Conservation (phyloP, 64 coral and sea anemone species). For the Trachythela sp. region DNA sequence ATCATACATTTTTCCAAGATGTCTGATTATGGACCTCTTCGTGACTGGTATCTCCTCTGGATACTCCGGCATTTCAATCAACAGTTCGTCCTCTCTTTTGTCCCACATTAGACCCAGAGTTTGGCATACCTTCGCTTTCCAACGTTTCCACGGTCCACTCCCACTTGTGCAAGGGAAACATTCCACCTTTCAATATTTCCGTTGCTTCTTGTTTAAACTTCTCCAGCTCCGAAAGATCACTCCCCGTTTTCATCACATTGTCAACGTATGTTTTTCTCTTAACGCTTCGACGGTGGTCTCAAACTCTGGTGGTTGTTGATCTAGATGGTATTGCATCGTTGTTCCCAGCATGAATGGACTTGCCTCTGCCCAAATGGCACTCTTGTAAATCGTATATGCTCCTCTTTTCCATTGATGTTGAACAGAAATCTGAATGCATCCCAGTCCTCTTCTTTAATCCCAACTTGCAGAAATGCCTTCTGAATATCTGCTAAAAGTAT, state of each 20-base stretch:
- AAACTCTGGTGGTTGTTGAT: background rate
- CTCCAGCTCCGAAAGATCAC: background rate
- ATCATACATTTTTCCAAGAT: background rate
- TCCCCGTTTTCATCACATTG: background rate
- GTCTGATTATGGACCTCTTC: background rate
- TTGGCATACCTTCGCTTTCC: background rate
- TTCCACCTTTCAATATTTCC: background rate
- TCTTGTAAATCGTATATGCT: background rate
- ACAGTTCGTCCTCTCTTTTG: background rate
- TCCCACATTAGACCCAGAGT: background rate
- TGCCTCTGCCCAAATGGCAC: background rate
- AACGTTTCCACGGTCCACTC: background rate
- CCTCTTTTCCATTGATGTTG: background rate
- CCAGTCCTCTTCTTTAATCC: background rate
- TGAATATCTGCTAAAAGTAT: background rate
- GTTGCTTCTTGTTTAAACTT: background rate
- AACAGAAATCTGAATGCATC: background rate
- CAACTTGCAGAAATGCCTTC: background rate
- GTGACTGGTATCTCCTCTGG: background rate
- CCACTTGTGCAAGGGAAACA: background rate
- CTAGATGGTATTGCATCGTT: background rate
- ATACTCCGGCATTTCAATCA: background rate
- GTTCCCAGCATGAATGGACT: no score
- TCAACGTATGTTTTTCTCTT: slow-evolving; percentile 3
- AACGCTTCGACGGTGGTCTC: background rate